phyloP scores from a whole-genome alignment of 2,888 invertebrate genomes.

The Neoitamus cyanurus region DNA sequence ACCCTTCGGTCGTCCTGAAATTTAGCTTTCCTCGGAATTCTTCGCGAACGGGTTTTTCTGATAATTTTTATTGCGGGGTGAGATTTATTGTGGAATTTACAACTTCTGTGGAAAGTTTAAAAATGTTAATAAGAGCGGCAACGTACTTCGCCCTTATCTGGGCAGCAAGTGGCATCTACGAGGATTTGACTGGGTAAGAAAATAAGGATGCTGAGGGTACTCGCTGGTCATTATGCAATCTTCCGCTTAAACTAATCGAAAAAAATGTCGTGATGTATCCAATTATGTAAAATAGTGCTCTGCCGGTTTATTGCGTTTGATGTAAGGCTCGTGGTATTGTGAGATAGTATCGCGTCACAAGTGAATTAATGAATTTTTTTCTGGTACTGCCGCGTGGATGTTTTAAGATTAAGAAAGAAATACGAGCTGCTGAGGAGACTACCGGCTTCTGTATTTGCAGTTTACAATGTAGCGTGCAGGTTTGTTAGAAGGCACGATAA shows the following conservation, averaged over 20 bases:
- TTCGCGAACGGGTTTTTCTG: background rate
- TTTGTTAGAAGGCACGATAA: background rate
- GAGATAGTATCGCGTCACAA: background rate
- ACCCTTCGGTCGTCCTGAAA: background rate
- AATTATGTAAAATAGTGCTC: conserved; percentile 12
- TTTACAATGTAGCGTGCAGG: background rate
- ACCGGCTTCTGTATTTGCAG: background rate
- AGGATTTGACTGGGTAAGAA: conserved; percentile 32
- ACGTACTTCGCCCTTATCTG: background rate
- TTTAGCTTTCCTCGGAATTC: background rate
- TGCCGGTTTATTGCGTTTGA: background rate
- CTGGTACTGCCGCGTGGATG: background rate
- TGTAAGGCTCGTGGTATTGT: background rate
- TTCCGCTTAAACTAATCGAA: background rate
- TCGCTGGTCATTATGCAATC: background rate
- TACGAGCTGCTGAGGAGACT: background rate
- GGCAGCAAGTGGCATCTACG: background rate
- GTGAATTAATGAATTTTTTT: background rate
- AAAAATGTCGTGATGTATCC: background rate
- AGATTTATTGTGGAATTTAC: background rate
- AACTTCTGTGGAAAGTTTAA: background rate
- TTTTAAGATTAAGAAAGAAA: background rate
- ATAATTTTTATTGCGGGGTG: background rate
- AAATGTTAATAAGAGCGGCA: background rate
- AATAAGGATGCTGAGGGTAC: background rate